Evolutionary conservation across 2,888 invertebrate genomes (phyloP).

Genomic region (Rhopalosiphum nymphaeae): DNA sequence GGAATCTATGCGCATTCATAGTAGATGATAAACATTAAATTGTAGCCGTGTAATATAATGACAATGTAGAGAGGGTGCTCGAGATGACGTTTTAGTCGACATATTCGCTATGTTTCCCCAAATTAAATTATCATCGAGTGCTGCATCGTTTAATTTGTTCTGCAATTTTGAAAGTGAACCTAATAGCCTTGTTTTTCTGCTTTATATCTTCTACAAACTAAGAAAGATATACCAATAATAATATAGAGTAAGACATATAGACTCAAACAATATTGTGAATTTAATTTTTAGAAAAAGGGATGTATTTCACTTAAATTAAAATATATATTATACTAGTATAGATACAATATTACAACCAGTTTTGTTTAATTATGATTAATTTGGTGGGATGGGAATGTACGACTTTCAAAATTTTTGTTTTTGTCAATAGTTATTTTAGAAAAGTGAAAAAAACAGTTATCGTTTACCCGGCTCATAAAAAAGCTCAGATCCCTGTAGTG

Average conservation of each 20-base stretch:
- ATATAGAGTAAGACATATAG: neutral
- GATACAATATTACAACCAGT: neutral
- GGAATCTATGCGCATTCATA: neutral
- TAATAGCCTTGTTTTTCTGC: neutral
- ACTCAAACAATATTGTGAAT: neutral
- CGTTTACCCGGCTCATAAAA: neutral
- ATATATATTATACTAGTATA: neutral
- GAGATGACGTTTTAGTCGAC: neutral
- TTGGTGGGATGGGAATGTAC: accelerated
- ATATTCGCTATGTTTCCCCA: neutral
- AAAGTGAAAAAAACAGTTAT: neutral
- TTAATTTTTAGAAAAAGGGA: neutral
- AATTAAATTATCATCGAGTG: neutral
- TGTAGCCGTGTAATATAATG: neutral
- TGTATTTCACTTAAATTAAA: neutral
- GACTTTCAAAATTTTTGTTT: neutral
- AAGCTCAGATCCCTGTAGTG: neutral
- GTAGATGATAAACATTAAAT: neutral
- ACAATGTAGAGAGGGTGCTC: neutral
- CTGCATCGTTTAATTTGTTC: neutral
- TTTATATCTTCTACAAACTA: neutral
- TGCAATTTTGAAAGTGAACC: neutral
- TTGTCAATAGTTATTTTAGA: neutral
- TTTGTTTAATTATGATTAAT: neutral
- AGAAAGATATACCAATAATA: neutral